These are phyloP conservation scores for Synergus gifuensis DNA, from an alignment of 2,888 invertebrate genomes.

Conservation along the genomic window DNA sequence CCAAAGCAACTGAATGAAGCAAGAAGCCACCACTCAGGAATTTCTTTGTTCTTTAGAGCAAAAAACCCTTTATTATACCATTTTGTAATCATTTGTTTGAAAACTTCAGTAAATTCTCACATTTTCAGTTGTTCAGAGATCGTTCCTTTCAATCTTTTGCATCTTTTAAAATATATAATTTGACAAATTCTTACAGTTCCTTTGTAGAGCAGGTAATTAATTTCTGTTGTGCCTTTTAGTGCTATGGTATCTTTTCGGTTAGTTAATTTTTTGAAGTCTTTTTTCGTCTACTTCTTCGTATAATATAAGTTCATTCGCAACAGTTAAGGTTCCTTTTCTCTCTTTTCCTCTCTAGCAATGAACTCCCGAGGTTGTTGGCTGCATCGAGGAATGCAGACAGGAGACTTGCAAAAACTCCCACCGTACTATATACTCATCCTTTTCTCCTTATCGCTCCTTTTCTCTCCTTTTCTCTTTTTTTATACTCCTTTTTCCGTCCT, in stretches of 20 bases:
- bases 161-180: neutral
- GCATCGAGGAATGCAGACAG: conserved; percentile 69
- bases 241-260: conserved; percentile 13
- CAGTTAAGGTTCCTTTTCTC: conserved; percentile 34
- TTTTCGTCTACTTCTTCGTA: conserved; percentile 40
- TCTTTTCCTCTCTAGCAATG: conserved; percentile 56
- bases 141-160: too few relatives aligned
- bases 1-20: neutral
- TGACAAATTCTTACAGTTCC: neutral
- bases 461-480: conserved; percentile 18
- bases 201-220: neutral
- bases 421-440: conserved; percentile 55
- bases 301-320: conserved; percentile 33
- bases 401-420: conserved; percentile 64
- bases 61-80: neutral
- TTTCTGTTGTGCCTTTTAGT: neutral
- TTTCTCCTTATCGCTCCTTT: conserved; percentile 43
- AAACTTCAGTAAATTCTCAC: neutral
- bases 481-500: conserved; percentile 26
- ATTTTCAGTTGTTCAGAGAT: neutral
- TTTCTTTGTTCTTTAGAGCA: neutral
- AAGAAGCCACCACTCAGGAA: conserved; percentile 10
- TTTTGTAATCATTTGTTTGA: neutral
- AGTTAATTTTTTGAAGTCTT: conserved; percentile 29
- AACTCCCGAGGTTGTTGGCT: conserved; percentile 69